Base-by-base conservation (phyloP, 2,113 vertebrate species). In the Elephantulus edwardii region DNA sequence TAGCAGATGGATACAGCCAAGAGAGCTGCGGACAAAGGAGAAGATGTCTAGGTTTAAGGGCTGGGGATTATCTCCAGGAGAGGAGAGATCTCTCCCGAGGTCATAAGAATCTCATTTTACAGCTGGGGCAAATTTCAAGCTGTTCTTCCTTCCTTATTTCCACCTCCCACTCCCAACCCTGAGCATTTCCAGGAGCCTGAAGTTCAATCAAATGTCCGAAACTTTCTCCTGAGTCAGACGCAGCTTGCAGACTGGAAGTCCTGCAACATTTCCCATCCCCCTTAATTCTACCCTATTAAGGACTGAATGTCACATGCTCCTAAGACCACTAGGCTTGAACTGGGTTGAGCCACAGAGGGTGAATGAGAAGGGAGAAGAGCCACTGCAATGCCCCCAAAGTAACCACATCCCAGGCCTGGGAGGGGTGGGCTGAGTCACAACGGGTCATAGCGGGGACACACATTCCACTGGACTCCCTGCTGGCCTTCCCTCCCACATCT, bases 401-500 rank as follows among this genome's bases (percentile, higher is more conserved):
- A 90, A 82, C 60, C 58, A 58, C 48, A 66, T 68, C 46, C 78
- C 72, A 88, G 52, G 78, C 64, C 81, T 89, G 84, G 76, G 90
- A 93, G 52, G 71, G 22, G 74, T 79, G 44, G 70, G 66, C 78
- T 93, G 93, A 95, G 89, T 96, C 93, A 95, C 62, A 60, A 48
- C 64, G 40, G 93, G 86, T 95, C 93, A 96, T 54, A 48, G 50
- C 44, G 1, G 56, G 91, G 91, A 78, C 92, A 93, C 77, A 60
- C 94, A 92, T 95, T 96, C 93, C 93, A 54, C 46, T 86, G 71
- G 77, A 74, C 77, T 93, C 92, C 86, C 80, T 28, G 50, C 54
- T 86, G 81, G 86, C 52, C 72, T n/a, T n/a, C 17, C 22, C 10
- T 71, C 60, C 22, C 40, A 8, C 42, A 33, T 17, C 56, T n/a